Percentiles rank a stretch among this genome's conserved stretches.
These are phyloP conservation scores for Vanessa cardui DNA, from an alignment of 2,888 invertebrate genomes.

Conservation along the genomic window DNA sequence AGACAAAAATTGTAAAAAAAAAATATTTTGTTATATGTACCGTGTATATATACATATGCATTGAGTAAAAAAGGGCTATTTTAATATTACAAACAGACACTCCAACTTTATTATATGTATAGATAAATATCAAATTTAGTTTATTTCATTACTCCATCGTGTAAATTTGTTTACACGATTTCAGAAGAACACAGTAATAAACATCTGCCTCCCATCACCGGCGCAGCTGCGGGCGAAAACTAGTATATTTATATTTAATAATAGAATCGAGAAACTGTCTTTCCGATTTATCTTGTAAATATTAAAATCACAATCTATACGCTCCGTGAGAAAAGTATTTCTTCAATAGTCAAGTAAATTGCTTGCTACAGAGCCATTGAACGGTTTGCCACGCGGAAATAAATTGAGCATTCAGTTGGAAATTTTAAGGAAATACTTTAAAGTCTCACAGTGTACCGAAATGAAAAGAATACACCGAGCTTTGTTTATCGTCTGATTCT, in stretches of 20 bases:
- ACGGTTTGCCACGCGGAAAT: slow-evolving; percentile 6
- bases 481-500: not conserved
- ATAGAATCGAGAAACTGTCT: not conserved
- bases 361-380: slow-evolving; percentile 2
- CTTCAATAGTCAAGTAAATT: slow-evolving; percentile 6
- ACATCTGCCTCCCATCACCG: too few species aligned
- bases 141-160: too few species aligned
- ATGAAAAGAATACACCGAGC: not conserved
- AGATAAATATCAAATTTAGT: too few species aligned
- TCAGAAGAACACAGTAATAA: too few species aligned
- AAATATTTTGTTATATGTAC: too few species aligned
- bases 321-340: not conserved
- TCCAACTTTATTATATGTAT: too few species aligned
- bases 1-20: too few species aligned
- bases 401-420: slow-evolving; percentile 7
- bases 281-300: not conserved
- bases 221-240: not conserved
- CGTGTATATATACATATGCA: too few species aligned
- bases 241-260: not conserved
- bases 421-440: slow-evolving; percentile 11
- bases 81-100: too few species aligned
- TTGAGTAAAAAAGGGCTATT: too few species aligned
- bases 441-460: not conserved
- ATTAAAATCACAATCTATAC: slow-evolving; percentile 8
- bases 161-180: too few species aligned